Evolutionary conservation across 23 tunicate genomes (phyloP).

Genomic region (Clavelina lepadiformis): DNA sequence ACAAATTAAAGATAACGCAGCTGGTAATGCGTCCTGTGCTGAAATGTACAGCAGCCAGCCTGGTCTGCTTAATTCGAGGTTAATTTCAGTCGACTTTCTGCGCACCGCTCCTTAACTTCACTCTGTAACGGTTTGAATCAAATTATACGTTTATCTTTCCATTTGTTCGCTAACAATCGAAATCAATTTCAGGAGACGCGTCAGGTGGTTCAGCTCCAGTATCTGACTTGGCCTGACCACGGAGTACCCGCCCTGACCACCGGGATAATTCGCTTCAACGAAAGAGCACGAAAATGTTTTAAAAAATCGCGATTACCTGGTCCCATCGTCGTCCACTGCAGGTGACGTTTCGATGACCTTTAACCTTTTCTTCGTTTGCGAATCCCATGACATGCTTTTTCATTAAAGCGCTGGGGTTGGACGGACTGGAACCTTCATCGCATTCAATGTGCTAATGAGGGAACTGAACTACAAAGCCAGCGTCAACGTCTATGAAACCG

Average conservation of each 20-base stretch:
- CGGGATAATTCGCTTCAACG: constrained; percentile 5
- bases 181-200: constrained; percentile 8
- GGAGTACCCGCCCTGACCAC: constrained; percentile 29
- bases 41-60: too few relatives aligned
- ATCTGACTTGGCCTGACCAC: constrained; percentile 32
- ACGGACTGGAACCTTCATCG: constrained; percentile 36
- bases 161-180: neutral
- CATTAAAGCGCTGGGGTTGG: constrained; percentile 34
- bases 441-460: constrained; percentile 10
- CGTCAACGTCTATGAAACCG: constrained; percentile 18
- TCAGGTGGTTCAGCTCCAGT: constrained; percentile 13
- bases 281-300: neutral
- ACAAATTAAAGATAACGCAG: too few relatives aligned
- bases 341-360: too few relatives aligned
- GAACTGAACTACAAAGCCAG: neutral
- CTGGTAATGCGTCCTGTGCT: too few relatives aligned
- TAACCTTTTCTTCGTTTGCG: neutral
- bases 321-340: constrained; percentile 47
- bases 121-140: too few relatives aligned
- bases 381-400: neutral
- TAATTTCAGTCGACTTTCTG: too few relatives aligned
- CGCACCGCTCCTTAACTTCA: too few relatives aligned
- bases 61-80: too few relatives aligned
- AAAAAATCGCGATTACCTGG: neutral
- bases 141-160: too few relatives aligned